phyloP scores from a whole-genome alignment of 2,113 vertebrate species.

The Aviceda subcristata region DNA sequence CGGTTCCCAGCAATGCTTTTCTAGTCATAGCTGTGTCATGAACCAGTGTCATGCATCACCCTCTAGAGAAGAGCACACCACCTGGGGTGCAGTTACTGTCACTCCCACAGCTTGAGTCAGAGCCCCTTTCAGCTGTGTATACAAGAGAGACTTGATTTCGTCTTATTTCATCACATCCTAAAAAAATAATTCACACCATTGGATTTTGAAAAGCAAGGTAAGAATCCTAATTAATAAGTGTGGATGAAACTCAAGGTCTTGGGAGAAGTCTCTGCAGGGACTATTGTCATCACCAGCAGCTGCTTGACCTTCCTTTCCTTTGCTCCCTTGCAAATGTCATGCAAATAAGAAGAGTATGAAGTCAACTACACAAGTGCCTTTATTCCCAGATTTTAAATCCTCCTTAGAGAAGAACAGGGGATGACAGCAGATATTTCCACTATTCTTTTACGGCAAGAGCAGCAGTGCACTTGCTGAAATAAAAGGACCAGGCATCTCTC shows the following conservation, averaged over 20 bases:
- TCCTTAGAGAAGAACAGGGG: not conserved
- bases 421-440: not conserved
- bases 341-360: not conserved
- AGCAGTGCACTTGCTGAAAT: not conserved
- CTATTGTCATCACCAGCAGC: not conserved
- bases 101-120: not conserved
- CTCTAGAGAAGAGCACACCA: not conserved
- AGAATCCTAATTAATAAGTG: not conserved
- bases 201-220: not conserved
- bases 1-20: not conserved
- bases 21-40: fast-evolving
- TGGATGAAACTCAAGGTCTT: not conserved
- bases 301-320: not conserved
- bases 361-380: not conserved
- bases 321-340: not conserved
- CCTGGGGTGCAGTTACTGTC: not conserved
- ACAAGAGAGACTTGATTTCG: not conserved
- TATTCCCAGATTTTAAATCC: not conserved
- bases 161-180: not conserved
- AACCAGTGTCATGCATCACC: not conserved
- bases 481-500: not conserved
- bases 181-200: not conserved
- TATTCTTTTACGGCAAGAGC: not conserved
- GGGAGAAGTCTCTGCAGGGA: not conserved
- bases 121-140: not conserved